Evolutionary conservation across 2,797 vertebrate species (phyloP).

Genomic region (Zalophus californianus): DNA sequence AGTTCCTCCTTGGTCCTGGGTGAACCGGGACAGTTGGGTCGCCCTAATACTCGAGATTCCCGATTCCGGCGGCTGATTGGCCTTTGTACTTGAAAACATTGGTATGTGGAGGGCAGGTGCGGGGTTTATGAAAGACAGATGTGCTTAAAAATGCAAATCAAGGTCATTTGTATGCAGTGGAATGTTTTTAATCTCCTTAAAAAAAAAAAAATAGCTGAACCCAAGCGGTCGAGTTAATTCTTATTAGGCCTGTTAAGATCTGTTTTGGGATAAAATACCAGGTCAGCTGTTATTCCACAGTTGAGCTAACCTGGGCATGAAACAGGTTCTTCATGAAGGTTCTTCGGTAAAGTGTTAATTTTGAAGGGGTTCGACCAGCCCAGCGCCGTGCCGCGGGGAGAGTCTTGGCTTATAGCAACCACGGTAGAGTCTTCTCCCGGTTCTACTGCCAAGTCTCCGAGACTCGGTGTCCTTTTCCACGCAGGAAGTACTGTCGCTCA

Average conservation of each 20-base stretch:
- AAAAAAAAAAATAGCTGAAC: not conserved
- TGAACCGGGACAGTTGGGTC: too few relatives aligned
- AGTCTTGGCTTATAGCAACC: not conserved
- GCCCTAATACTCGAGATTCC: rapidly evolving
- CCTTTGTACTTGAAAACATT: not conserved
- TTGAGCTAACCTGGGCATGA: not conserved
- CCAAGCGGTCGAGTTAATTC: not conserved
- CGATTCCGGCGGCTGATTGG: rapidly evolving
- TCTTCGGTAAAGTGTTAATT: not conserved
- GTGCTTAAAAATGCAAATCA: not conserved
- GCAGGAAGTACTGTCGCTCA: rapidly evolving
- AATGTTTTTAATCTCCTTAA: constrained; percentile 18
- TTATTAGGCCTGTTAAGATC: not conserved
- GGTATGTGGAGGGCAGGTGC: not conserved
- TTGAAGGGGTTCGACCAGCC: not conserved
- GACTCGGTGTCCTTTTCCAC: not conserved
- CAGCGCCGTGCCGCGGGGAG: rapidly evolving
- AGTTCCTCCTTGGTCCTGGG: not conserved
- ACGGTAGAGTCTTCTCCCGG: not conserved
- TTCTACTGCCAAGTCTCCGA: not conserved
- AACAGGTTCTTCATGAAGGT: not conserved
- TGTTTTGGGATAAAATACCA: not conserved
- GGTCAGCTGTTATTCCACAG: not conserved
- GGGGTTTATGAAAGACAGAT: not conserved
- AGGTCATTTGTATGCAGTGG: not conserved